Evolutionary conservation across 2,113 vertebrate genomes (phyloP), one percentile per base, ranked within the genome.

Genomic region (Channa maculata): DNA sequence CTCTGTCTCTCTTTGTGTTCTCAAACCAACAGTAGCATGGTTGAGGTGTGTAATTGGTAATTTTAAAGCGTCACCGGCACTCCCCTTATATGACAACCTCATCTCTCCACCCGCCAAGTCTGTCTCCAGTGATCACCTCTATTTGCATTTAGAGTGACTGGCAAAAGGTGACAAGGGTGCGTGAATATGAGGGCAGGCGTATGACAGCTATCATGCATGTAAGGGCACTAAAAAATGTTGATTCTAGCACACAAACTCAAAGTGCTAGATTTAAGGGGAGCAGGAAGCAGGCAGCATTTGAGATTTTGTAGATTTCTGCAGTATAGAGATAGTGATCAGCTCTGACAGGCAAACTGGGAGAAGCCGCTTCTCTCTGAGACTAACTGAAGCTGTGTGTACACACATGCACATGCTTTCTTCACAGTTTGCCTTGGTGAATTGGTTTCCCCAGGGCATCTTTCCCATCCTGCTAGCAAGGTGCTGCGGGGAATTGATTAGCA

Each of bases 81-180:
- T 61, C 71, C 62, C 76, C 85, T 83, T 89, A 95, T 94, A 94
- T 92, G 93, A 95, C 94, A 95, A 91, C 91, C 90, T 86, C 92
- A 93, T 95, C 93, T 95, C 89, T 90, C 84, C 78, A 60, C 15
- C 55, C 79, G 88, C 75, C 74, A 0, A 61, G 75, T 82, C 91
- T 89, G 93, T 93, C 91, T 86, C 72, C 75, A 58, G 52, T 71
- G 66, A 89, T 90, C 88, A 82, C 57, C 82, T 24, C 74, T 69
- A 93, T 93, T 93, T 92, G 89, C 92, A 93, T 93, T 93, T 93
- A 93, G 91, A 93, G 87, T 91, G 89, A 91, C 80, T 83, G n/a
- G 87, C 73, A 68, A 81, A 80, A 89, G 83, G 83, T 86, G 85
- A 70, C 65, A 60, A 43, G 75, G 37, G 57, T 34, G 1, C 49